These are phyloP conservation scores for Eidolon helvum DNA, from an alignment of 2,113 vertebrate species.

Conservation along the genomic window DNA sequence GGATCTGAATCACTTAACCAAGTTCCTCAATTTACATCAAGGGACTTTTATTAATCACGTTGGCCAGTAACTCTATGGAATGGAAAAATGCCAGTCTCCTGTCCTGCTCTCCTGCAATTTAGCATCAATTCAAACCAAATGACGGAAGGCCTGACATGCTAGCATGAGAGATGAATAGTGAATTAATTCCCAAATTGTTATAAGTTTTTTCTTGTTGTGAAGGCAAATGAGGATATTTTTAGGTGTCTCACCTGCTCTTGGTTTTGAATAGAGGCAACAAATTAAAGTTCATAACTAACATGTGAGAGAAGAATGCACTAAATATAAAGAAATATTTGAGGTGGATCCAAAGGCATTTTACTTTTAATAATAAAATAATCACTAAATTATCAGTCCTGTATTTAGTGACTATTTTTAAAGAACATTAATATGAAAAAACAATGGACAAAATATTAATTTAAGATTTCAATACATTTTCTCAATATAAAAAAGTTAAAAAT, in stretches of 20 bases:
- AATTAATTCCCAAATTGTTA: not conserved
- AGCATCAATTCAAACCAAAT: not conserved
- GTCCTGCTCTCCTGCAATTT: not conserved
- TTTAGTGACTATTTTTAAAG: not conserved
- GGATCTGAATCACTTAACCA: not conserved
- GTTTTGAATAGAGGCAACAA: not conserved
- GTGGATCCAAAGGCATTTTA: not conserved
- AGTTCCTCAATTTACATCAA: not conserved
- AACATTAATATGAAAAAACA: not conserved
- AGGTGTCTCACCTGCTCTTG: not conserved
- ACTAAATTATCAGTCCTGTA: not conserved
- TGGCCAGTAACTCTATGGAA: not conserved
- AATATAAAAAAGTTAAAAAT: not conserved
- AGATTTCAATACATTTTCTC: not conserved
- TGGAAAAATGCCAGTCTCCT: not conserved
- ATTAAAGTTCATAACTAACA: not conserved
- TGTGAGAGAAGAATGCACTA: not conserved
- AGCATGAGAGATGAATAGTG: not conserved
- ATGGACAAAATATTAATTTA: not conserved
- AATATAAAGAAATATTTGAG: not conserved
- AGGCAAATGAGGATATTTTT: not conserved
- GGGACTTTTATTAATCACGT: not conserved
- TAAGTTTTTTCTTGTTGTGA: not conserved
- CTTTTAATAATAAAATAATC: not conserved
- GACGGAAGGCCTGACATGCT: not conserved